Conservation (phyloP, 1,140 invertebrate genomes). For the Antheraea mylitta region DNA sequence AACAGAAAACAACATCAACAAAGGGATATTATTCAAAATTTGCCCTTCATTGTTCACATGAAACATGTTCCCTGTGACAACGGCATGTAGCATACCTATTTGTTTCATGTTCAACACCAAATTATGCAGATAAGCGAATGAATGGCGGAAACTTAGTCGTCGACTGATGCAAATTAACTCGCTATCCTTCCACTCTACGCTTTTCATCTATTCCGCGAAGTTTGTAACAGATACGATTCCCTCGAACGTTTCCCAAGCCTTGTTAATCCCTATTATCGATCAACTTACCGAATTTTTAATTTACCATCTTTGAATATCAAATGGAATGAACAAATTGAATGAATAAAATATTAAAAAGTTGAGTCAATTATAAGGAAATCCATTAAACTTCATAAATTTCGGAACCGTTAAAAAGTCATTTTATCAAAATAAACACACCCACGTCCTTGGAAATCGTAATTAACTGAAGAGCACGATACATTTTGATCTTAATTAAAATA, state of each 20-base stretch:
- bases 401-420: constrained; percentile 4
- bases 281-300: constrained; percentile 1
- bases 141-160: constrained; percentile 62
- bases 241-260: constrained; percentile 18
- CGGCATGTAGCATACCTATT: constrained; percentile 57
- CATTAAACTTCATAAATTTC: constrained; percentile 30
- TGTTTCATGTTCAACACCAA: constrained; percentile 63
- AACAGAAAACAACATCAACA: constrained; percentile 48
- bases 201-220: constrained; percentile 52
- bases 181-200: constrained; percentile 54
- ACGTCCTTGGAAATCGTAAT: constrained; percentile 32
- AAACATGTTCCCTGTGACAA: constrained; percentile 62
- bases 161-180: constrained; percentile 67
- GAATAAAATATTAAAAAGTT: constrained; percentile 21
- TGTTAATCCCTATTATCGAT: constrained; percentile 36
- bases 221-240: constrained; percentile 47
- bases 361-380: constrained; percentile 31
- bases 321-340: constrained; percentile 9
- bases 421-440: not conserved
- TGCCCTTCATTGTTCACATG: constrained; percentile 61
- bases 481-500: constrained; percentile 59
- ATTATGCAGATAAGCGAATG: constrained; percentile 70
- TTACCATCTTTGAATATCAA: not conserved
- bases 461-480: constrained; percentile 33
- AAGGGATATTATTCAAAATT: constrained; percentile 64